Evolutionary conservation across 2,888 invertebrate genomes (phyloP).

Genomic region (Idaea straminata): DNA sequence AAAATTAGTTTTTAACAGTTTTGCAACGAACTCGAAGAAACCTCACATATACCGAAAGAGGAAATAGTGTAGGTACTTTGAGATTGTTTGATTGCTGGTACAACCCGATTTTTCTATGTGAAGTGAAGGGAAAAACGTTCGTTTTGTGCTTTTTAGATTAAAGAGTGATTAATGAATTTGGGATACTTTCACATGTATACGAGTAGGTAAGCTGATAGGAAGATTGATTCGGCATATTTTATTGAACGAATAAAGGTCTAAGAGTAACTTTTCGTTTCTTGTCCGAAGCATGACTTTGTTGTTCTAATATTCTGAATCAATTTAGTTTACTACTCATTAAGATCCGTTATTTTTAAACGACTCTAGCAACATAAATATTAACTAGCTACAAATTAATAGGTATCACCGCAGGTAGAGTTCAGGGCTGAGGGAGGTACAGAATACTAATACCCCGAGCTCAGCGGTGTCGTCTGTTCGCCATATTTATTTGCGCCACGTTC

Average conservation of each 20-base stretch:
- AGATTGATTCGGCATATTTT: neutral
- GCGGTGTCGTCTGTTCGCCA: slow-evolving; percentile 50
- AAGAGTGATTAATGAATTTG: neutral
- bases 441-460: slow-evolving; percentile 27
- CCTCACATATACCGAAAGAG: slow-evolving; percentile 10
- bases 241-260: neutral
- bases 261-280: neutral
- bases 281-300: neutral
- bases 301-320: neutral
- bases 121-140: neutral
- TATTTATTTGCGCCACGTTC: slow-evolving; percentile 72
- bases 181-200: neutral
- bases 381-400: slow-evolving; percentile 5
- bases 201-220: neutral
- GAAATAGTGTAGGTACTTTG: neutral
- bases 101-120: neutral
- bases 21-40: slow-evolving; percentile 22
- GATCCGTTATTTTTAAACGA: slow-evolving; percentile 9
- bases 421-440: neutral
- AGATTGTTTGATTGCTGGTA: neutral
- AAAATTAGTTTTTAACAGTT: slow-evolving; percentile 48
- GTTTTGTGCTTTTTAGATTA: slow-evolving; percentile 11
- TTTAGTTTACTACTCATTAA: slow-evolving; percentile 1
- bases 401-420: slow-evolving; percentile 1
- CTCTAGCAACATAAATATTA: neutral